A percentile compares a stretch with the other conserved stretches of the same genome.
These are phyloP conservation scores for Tetraneura akinire DNA, from an alignment of 1,140 invertebrate genomes.

Conservation along the genomic window DNA sequence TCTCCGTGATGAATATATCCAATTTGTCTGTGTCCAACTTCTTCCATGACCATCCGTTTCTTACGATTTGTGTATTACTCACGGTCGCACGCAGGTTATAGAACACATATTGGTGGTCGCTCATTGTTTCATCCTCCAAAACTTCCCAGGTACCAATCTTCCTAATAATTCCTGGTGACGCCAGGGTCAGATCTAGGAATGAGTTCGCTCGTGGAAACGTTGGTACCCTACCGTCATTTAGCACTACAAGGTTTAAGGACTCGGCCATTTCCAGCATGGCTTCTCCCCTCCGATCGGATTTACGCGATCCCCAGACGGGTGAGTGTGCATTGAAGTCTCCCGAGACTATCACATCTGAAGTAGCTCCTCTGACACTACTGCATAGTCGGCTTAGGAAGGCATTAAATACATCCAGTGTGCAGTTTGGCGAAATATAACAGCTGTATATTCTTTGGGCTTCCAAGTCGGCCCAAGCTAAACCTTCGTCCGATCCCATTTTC, in stretches of 20 bases:
- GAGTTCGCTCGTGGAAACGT: not conserved
- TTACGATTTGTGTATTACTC: not conserved
- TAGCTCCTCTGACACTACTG: not conserved
- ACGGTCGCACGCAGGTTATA: not conserved
- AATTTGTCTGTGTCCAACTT: not conserved
- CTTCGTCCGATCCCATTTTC: not conserved
- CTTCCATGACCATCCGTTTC: not conserved
- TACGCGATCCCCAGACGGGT: not conserved
- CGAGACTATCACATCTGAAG: not conserved
- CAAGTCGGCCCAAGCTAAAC: not conserved
- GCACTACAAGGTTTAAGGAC: not conserved
- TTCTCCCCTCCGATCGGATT: not conserved
- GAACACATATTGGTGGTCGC: constrained; percentile 9
- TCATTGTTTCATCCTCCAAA: not conserved
- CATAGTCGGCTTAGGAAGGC: not conserved
- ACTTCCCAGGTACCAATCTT: not conserved
- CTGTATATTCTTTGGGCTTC: not conserved
- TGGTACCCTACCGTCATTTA: not conserved
- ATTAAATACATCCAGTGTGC: not conserved
- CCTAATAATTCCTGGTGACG: not conserved
- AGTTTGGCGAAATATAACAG: not conserved
- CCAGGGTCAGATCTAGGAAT: not conserved
- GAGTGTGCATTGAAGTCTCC: constrained; percentile 7
- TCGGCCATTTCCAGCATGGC: not conserved
- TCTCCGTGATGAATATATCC: not conserved